Evolutionary conservation across 1,140 invertebrate genomes (phyloP).

Genomic region (Mizuhopecten yessoensis): DNA sequence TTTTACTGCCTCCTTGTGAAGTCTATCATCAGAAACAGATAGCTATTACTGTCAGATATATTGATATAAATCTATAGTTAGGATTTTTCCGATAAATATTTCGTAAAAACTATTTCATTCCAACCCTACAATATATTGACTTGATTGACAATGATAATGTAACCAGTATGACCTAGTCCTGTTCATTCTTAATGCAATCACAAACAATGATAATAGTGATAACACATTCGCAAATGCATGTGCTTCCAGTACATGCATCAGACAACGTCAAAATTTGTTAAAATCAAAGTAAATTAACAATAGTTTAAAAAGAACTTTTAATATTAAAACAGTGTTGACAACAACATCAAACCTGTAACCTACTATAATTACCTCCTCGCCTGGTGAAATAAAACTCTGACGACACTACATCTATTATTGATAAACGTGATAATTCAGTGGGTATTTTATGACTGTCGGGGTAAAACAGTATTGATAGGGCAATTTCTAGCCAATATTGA

Average conservation of each 20-base stretch:
- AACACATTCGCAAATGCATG: neutral
- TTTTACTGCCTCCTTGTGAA: no score
- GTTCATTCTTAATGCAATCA: neutral
- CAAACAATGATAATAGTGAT: neutral
- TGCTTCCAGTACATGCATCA: neutral
- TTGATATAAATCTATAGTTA: no score
- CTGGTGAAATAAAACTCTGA: neutral
- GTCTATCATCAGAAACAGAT: no score
- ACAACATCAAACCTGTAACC: no score
- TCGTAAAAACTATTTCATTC: no score
- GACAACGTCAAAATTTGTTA: slow-evolving; percentile 8
- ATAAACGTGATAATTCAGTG: neutral
- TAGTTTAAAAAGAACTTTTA: neutral
- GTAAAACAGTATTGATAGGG: neutral
- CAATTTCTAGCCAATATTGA: slow-evolving; percentile 29
- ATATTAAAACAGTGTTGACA: neutral
- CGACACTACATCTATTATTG: neutral
- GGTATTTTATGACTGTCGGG: slow-evolving; percentile 1
- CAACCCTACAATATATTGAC: no score
- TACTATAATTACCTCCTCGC: neutral
- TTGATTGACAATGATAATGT: no score
- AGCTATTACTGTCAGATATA: no score
- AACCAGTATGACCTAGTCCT: neutral
- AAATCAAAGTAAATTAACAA: neutral
- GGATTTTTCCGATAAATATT: no score